These are phyloP conservation scores for Hoplodrina blanda DNA, from an alignment of 2,888 invertebrate species.

Conservation along the genomic window DNA sequence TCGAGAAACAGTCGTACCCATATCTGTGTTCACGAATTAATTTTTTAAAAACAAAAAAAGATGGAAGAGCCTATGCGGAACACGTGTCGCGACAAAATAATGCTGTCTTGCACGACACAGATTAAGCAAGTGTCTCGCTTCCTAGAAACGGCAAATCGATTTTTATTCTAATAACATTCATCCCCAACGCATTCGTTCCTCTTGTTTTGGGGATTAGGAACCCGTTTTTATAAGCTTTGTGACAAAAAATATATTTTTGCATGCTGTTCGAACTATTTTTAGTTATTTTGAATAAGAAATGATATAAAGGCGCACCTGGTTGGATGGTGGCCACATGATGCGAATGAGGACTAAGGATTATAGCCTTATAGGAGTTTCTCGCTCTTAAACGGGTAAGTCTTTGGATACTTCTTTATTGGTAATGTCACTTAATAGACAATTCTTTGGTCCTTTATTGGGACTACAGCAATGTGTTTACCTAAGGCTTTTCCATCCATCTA, in stretches of 20 bases:
- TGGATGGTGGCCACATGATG: conserved; percentile 30
- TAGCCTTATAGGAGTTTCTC: conserved; percentile 6
- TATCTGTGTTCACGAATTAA: conserved; percentile 41
- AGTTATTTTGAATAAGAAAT: conserved; percentile 55
- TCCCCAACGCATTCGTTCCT: conserved; percentile 62
- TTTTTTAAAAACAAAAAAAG: conserved; percentile 67
- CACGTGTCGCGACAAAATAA: conserved; percentile 86
- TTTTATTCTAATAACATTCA: conserved; percentile 73
- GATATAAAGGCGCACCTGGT: conserved; percentile 66
- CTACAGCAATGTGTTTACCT: neutral
- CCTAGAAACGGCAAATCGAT: conserved; percentile 83
- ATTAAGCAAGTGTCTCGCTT: conserved; percentile 88
- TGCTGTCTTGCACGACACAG: conserved; percentile 81
- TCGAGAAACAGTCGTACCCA: conserved; percentile 37
- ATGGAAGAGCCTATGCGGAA: conserved; percentile 69
- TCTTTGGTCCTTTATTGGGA: neutral
- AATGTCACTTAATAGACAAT: neutral
- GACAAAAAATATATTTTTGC: conserved; percentile 66
- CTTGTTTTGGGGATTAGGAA: conserved; percentile 83
- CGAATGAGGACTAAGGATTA: conserved; percentile 37
- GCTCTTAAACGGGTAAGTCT: neutral
- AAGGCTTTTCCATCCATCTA: no score
- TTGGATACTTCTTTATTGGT: neutral
- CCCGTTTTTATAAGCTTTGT: conserved; percentile 67
- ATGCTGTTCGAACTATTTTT: conserved; percentile 59